Evolutionary conservation across 2,888 invertebrate genomes (phyloP).

Genomic region (Norana najaformis): DNA sequence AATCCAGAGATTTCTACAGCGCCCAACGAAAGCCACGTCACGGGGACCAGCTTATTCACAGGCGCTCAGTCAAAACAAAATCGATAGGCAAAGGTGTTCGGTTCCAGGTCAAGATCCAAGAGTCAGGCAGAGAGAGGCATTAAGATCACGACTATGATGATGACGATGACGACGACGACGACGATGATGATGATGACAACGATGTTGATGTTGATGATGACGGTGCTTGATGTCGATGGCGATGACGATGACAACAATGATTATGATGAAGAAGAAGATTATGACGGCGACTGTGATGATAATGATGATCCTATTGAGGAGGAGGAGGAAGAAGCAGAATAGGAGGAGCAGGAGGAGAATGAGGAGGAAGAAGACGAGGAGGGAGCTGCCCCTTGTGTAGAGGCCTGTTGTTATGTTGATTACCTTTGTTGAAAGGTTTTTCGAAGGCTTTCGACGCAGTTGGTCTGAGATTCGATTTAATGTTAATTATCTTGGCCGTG

Average conservation of each 20-base stretch:
- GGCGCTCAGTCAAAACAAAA: no score
- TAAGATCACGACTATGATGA: neutral
- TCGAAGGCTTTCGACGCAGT: neutral
- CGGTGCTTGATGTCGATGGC: neutral
- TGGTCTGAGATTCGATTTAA: neutral
- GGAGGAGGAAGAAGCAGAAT: no score
- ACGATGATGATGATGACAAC: neutral
- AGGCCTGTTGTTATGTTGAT: no score
- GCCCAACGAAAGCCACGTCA: no score
- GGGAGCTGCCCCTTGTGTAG: conserved; percentile 27
- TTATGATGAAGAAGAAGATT: conserved; percentile 31
- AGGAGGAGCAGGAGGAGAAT: neutral
- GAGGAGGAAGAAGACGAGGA: conserved; percentile 23
- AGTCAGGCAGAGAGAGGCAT: no score
- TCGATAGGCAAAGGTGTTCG: no score
- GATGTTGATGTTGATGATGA: no score
- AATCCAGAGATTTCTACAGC: no score
- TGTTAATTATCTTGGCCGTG: neutral
- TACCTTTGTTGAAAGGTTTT: neutral
- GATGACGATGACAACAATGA: neutral
- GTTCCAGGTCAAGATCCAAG: no score
- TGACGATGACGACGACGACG: neutral
- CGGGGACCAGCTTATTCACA: no score
- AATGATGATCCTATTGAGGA: neutral
- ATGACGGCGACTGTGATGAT: conserved; percentile 42